Evolutionary conservation across 2,888 invertebrate genomes (phyloP).

Genomic region (Apantesis nais): DNA sequence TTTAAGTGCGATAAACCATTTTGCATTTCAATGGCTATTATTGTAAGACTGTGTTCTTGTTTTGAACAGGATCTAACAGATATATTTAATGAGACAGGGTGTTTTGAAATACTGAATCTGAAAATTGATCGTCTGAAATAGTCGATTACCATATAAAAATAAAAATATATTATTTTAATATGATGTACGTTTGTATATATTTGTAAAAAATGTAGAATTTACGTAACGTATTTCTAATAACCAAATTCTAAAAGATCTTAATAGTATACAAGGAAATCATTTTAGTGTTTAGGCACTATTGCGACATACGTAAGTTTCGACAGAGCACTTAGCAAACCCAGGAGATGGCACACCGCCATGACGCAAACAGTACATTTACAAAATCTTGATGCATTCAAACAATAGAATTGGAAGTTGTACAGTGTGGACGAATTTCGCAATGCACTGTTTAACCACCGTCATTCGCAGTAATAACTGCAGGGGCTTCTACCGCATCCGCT

Average conservation of each 20-base stretch:
- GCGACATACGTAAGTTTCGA: conserved; percentile 42
- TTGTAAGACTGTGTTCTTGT: too few relatives aligned
- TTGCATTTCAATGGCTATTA: too few relatives aligned
- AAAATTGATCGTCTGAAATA: too few relatives aligned
- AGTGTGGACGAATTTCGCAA: conserved; percentile 67
- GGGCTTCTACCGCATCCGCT: conserved; percentile 56
- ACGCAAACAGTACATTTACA: conserved; percentile 64
- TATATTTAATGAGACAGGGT: too few relatives aligned
- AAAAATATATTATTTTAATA: too few relatives aligned
- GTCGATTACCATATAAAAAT: too few relatives aligned
- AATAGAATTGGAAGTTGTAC: conserved; percentile 71
- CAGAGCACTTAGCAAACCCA: conserved; percentile 50
- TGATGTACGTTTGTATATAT: too few relatives aligned
- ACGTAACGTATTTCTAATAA: neutral
- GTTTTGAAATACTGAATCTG: too few relatives aligned
- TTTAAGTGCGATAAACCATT: too few relatives aligned
- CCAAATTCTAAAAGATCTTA: neutral
- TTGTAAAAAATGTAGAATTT: neutral
- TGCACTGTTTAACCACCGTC: conserved; percentile 29
- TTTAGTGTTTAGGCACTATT: conserved; percentile 23
- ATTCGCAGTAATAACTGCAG: conserved; percentile 41
- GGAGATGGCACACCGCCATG: conserved; percentile 64
- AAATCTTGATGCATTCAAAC: conserved; percentile 67
- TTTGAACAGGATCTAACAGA: too few relatives aligned
- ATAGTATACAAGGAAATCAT: conserved; percentile 8